Conservation (phyloP, 2,888 invertebrate species). For the Encarsia formosa region DNA sequence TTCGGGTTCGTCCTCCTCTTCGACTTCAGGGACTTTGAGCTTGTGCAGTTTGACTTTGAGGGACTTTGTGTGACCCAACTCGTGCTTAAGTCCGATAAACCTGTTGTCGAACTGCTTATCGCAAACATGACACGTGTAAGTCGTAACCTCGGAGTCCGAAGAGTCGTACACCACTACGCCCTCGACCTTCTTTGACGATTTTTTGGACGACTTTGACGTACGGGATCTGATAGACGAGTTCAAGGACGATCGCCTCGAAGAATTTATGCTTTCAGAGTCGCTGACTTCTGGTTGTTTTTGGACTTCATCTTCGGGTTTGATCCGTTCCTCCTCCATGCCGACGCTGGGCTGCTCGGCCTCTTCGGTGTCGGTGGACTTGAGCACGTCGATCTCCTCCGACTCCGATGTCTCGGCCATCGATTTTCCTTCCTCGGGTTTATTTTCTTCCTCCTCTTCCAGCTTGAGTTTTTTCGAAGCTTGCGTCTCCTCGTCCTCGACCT, state of each 20-base stretch:
- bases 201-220: slow-evolving; percentile 6
- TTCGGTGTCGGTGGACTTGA: slow-evolving; percentile 21
- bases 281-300: too few species aligned
- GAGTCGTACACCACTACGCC: slow-evolving; percentile 1
- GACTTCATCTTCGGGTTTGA: background rate
- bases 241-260: background rate
- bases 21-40: slow-evolving; percentile 11
- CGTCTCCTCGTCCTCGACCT: slow-evolving; percentile 8
- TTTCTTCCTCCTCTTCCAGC: too few species aligned
- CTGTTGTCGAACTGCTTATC: slow-evolving; percentile 35
- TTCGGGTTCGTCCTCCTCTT: slow-evolving; percentile 9
- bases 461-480: slow-evolving; percentile 1
- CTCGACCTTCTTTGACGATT: background rate
- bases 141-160: slow-evolving; percentile 9
- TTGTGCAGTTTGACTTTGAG: slow-evolving; percentile 37
- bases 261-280: too few species aligned
- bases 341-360: background rate
- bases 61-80: slow-evolving; percentile 41
- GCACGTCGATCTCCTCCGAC: slow-evolving; percentile 25
- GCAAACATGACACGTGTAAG: slow-evolving; percentile 35
- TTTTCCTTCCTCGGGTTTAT: background rate
- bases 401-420: slow-evolving; percentile 11
- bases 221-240: slow-evolving; percentile 1
- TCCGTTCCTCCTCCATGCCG: background rate
- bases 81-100: slow-evolving; percentile 36